Percentiles rank a stretch among this genome's conserved stretches.
These are phyloP conservation scores for Chiroxiphia lanceolata DNA, from an alignment of 2,797 vertebrate genomes.

Conservation along the genomic window DNA sequence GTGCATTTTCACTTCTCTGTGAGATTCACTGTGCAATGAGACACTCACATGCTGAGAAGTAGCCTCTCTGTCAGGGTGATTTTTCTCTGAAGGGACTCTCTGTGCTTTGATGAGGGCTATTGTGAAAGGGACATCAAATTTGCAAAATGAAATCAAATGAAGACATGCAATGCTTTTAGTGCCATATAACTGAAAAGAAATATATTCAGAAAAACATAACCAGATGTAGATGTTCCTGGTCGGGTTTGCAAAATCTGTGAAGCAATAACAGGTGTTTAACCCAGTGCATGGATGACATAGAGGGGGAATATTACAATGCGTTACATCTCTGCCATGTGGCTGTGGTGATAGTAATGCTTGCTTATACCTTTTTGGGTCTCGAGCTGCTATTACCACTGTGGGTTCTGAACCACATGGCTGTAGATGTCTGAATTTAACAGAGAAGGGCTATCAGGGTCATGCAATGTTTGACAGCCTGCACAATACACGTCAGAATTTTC, in stretches of 20 bases:
- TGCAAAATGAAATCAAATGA: not conserved
- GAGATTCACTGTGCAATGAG: not conserved
- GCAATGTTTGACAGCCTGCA: not conserved
- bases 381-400: not conserved
- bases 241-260: not conserved
- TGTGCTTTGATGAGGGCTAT: not conserved
- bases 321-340: not conserved
- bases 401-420: not conserved
- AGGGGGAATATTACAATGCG: not conserved
- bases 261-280: not conserved
- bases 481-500: not conserved
- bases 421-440: not conserved
- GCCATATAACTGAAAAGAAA: not conserved
- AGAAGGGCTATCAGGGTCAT: not conserved
- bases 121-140: not conserved
- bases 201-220: not conserved
- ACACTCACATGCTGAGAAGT: not conserved
- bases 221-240: not conserved
- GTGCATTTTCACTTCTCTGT: not conserved
- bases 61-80: not conserved
- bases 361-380: not conserved
- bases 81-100: not conserved
- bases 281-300: accelerated
- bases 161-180: not conserved
- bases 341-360: not conserved